Evolutionary conservation across 1,140 invertebrate species (phyloP), one percentile per base, ranked within the genome.

Genomic region (Drosophila asahinai): DNA sequence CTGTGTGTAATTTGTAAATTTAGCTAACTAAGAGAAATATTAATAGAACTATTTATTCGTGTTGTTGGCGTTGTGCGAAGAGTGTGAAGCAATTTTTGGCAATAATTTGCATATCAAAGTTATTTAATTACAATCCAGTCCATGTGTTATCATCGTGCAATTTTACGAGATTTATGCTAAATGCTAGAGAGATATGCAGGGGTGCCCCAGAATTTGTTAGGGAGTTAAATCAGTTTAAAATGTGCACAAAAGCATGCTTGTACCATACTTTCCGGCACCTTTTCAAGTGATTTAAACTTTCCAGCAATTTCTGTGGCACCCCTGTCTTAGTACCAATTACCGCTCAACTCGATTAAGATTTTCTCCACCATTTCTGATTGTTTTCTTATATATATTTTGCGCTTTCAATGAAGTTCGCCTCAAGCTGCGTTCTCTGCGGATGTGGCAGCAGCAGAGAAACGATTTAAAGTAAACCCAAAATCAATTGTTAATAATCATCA

Each of bases 71-170:
- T 71, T 68, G 76, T 25, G 25, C 19, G 15, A 36, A 72, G 33
- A 70, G 74, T 75, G 51, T 51, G 63, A 65, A 58, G 67, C 42
- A 49, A 73, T 80, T 71, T 80, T 77, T 82, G 76, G 81, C 73
- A 87, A 86, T 87, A 80, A 77, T 87, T 86, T 67, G 68, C 84
- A 87, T 87, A 90, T 87, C 84, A 87, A 61, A 65, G 66, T 67
- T 81, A 60, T 57, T 40, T 61, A 77, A 63, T 63, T 64, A 74
- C 33, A 51, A 45, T 52, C 59, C 36, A 49, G 49, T 63, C 68
- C 49, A 61, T 75, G 71, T 77, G 74, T 76, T 66, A 76, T 75
- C 58, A 68, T 62, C 67, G 83, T 87, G 80, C 72, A 87, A 87
- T 83, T 89, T 73, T 73, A 80, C 11, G 73, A 89, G n/a, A 74